Base-by-base conservation (phyloP, 2,113 vertebrate species). In the Orycteropus afer region DNA sequence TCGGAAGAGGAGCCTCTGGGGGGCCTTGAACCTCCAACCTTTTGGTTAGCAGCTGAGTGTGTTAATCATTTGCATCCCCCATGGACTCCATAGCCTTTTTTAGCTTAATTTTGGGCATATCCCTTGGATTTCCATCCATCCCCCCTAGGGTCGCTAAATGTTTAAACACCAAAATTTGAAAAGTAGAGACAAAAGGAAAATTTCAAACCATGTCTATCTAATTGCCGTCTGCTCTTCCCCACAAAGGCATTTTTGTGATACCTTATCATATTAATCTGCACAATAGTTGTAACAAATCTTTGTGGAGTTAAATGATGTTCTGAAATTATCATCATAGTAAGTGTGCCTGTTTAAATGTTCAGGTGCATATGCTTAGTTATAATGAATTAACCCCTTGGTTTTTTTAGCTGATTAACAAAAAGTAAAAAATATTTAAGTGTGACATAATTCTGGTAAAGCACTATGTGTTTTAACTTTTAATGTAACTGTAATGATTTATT, bases 391-490 rank as follows among this genome's bases (percentile, higher is more conserved):
- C 77, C 14, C 8, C 37, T 86, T 80, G 42, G 14, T 10, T 67
- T 90, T 89, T 90, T 83, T 2, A 67, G 90, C 63, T 37, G 40
- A 87, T 77, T 95, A 95, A 84, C 2, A 90, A 81, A 47, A 57
- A 55, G 2, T 82, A 27, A 90, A 71, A n/a, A 47, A n/a, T 12
- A 61, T 69, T 86, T 81, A 51, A 65, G 42, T 57, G 47, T 78
- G 42, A 85, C n/a, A 71, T 51, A 27, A 73, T 84, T 74, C 53
- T 96, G 79, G 20, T 71, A 82, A 96, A 51, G 40, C 20, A 88
- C 1, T 32, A 45, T 20, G 18, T 61, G 29, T 40, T 80, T 84
- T 79, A 57, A 86, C 74, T 65, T 57, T 82, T 84, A 79, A 40
- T n/a, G 32, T 8, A 90, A 69, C 22, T 63, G 40, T 63, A 80